Evolutionary conservation across 2,797 vertebrate genomes (phyloP).

Genomic region (Arnoldichthys spilopterus): DNA sequence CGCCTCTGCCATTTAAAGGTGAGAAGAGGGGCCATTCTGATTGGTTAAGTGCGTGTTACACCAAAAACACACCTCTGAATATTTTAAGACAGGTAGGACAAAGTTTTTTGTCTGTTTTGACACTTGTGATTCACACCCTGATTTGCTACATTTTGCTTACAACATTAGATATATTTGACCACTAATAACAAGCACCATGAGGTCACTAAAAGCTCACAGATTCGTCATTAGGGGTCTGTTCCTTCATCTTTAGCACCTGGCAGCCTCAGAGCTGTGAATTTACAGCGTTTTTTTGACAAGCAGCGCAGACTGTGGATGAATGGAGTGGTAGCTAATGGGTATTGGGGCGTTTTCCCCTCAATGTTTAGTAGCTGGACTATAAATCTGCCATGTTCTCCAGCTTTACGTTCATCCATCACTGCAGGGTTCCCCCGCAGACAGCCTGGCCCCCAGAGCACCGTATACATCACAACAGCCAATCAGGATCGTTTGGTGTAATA

Average conservation of each 20-base stretch:
- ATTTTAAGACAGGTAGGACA: too few relatives aligned
- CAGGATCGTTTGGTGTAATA: constrained; percentile 16
- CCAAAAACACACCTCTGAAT: too few relatives aligned
- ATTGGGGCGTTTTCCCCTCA: constrained; percentile 3
- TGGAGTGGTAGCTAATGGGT: constrained; percentile 15
- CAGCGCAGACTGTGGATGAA: not conserved
- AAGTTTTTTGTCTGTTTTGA: too few relatives aligned
- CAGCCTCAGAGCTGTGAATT: constrained; percentile 15
- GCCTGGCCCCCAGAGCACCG: not conserved
- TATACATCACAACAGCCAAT: constrained; percentile 12
- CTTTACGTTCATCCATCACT: not conserved
- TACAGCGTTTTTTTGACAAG: not conserved
- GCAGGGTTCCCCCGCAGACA: not conserved
- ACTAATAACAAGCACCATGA: too few relatives aligned
- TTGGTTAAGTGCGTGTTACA: too few relatives aligned
- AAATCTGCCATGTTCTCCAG: not conserved
- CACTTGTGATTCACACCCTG: too few relatives aligned
- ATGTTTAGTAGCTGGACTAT: constrained; percentile 9
- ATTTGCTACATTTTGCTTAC: too few relatives aligned
- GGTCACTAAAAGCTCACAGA: too few relatives aligned
- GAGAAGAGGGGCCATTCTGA: too few relatives aligned
- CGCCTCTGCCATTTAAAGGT: too few relatives aligned
- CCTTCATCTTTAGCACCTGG: not conserved
- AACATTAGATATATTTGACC: too few relatives aligned
- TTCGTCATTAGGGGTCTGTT: too few relatives aligned